A percentile compares a stretch with the other conserved stretches of the same genome.
Evolutionary conservation across 1,140 invertebrate species (phyloP).

Genomic region (Drosophila dunni): DNA sequence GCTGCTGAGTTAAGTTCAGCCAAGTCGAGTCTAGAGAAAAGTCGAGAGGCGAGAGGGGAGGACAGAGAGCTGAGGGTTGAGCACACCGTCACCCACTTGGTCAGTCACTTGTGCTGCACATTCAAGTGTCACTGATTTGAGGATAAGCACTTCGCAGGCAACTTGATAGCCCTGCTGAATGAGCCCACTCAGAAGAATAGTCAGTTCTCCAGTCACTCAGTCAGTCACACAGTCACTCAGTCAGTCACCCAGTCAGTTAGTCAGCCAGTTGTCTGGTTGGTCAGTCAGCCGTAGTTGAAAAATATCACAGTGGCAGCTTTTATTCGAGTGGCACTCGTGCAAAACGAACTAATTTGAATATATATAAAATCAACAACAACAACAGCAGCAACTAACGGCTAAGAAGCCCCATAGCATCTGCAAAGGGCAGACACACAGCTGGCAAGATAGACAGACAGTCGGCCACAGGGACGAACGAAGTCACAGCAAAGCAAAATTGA

Average conservation of each 20-base stretch:
- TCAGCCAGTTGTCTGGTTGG: slow-evolving; percentile 33
- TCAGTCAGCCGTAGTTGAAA: slow-evolving; percentile 70
- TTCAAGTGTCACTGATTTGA: slow-evolving; percentile 83
- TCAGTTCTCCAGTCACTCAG: slow-evolving; percentile 15
- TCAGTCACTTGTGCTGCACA: slow-evolving; percentile 82
- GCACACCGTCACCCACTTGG: slow-evolving; percentile 69
- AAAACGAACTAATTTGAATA: slow-evolving; percentile 83
- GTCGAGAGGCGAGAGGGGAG: neutral
- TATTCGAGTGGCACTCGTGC: slow-evolving; percentile 77
- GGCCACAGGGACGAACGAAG: slow-evolving; percentile 15
- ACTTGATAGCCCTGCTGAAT: slow-evolving; percentile 71
- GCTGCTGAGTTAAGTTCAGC: slow-evolving; percentile 14
- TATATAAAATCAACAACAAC: slow-evolving; percentile 77
- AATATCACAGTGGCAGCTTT: slow-evolving; percentile 70
- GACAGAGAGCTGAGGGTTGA: slow-evolving; percentile 11
- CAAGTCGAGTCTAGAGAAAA: slow-evolving; percentile 2
- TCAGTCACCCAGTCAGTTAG: slow-evolving; percentile 22
- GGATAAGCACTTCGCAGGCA: slow-evolving; percentile 82
- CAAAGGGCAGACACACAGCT: slow-evolving; percentile 22
- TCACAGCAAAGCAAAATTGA: slow-evolving; percentile 55
- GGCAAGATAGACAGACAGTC: slow-evolving; percentile 15
- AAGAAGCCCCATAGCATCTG: slow-evolving; percentile 48
- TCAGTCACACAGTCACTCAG: slow-evolving; percentile 7
- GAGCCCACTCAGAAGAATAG: slow-evolving; percentile 33
- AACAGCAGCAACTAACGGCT: slow-evolving; percentile 19